Percentiles rank a stretch among this genome's conserved stretches.
Conservation (phyloP, 2,113 vertebrate species). For the Apteryx owenii region DNA sequence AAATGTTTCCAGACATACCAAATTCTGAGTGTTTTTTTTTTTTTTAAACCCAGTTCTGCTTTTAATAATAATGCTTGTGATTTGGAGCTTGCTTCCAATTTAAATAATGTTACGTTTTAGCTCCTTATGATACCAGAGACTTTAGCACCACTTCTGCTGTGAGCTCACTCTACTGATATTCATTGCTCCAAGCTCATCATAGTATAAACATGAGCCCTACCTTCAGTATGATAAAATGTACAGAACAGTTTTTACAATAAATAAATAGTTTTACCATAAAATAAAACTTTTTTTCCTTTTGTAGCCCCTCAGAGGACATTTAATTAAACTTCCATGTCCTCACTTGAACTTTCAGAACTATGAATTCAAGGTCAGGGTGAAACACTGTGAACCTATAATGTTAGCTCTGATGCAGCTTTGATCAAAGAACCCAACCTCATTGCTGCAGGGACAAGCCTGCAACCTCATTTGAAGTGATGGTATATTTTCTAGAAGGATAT, state of each 20-base stretch:
- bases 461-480: not conserved
- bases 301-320: not conserved
- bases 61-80: not conserved
- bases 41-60: not conserved
- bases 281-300: not conserved
- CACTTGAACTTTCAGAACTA: not conserved
- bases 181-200: not conserved
- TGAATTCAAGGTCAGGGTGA: not conserved
- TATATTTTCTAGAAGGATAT: not conserved
- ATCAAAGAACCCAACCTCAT: not conserved
- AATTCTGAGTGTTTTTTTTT: not conserved
- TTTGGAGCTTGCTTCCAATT: not conserved
- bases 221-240: not conserved
- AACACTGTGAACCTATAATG: not conserved
- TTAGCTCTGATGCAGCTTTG: not conserved
- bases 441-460: not conserved
- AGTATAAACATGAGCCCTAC: rapidly evolving
- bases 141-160: not conserved
- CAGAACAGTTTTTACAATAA: not conserved
- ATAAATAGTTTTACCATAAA: not conserved
- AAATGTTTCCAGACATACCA: not conserved
- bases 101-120: not conserved
- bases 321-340: not conserved
- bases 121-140: not conserved
- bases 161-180: not conserved